Percentiles rank a stretch among this genome's conserved stretches.
Conservation (phyloP, 2,797 vertebrate genomes). For the Pseudocheirus occidentalis region DNA sequence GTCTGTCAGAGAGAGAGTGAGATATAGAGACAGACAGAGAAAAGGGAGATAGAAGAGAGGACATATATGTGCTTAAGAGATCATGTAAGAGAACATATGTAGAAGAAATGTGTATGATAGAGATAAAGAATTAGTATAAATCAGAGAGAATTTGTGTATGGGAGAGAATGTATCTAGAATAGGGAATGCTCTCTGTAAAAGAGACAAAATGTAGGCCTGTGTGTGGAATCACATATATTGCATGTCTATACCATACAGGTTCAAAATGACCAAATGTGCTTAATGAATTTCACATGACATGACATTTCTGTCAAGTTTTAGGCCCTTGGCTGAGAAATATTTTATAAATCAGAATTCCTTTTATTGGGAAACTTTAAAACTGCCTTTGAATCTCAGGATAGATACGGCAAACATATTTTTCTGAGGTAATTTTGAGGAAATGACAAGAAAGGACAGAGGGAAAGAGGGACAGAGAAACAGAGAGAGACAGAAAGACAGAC, state of each 20-base stretch:
- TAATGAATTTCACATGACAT: background rate
- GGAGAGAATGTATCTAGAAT: background rate
- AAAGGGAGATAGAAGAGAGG: background rate
- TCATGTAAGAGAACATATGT: background rate
- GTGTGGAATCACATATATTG: background rate
- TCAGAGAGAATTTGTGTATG: slow-evolving; percentile 28
- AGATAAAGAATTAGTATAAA: background rate
- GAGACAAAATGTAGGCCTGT: slow-evolving; percentile 29
- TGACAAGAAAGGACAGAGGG: background rate
- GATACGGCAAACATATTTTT: background rate
- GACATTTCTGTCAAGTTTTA: slow-evolving; percentile 35
- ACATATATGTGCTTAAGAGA: background rate
- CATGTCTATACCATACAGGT: background rate
- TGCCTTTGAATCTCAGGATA: slow-evolving; percentile 28
- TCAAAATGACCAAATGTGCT: background rate
- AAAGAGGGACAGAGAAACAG: background rate
- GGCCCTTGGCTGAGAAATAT: slow-evolving; percentile 56
- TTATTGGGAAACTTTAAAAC: slow-evolving; percentile 23
- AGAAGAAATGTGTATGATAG: slow-evolving; percentile 7
- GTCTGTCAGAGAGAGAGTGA: background rate
- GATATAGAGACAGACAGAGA: background rate
- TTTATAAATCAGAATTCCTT: slow-evolving; percentile 31
- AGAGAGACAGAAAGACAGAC: background rate
- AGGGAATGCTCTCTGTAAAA: background rate
- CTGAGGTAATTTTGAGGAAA: slow-evolving; percentile 4